Evolutionary conservation across 2,888 invertebrate genomes (phyloP), one percentile per base, ranked within the genome.

Genomic region (Acrobasis consociella): DNA sequence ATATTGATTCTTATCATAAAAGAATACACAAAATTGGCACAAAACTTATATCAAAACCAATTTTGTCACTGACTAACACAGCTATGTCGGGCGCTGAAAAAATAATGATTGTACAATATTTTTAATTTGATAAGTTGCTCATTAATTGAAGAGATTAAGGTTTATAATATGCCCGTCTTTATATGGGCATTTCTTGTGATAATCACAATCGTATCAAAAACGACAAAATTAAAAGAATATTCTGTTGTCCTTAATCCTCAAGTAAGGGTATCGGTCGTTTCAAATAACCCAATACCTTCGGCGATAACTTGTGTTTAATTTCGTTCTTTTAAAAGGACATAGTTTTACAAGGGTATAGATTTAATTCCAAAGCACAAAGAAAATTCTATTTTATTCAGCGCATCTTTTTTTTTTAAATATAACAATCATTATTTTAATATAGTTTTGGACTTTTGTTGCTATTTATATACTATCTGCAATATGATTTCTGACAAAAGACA

Each of bases 31-130:
- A 56, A 56, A 42, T 56, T 56, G 56, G 56, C 42, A 42, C 39
- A 42, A 13, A 52, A 52, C 52, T 52, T 46, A 46, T 46, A 46
- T 46, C 7, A 46, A 55, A 39, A 39, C 39, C 55, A 55, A 39
- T 39, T 15, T 53, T 38, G 31, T 3, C 15, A 38, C 15, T 51
- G 22, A 17, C 9, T 51, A 13, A 51, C 2, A 3, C 16, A 17
- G 10, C 5, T 51, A 52, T 37, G 53, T 39, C 16, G 15, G 15
- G 38, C 53, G 51, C 22, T 22, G 51, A 52, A n/a, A 37, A 13
- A 13, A 52, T 31, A 31, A 31, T n/a, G 2, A 46, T 13, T 13
- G 11, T 3, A 46, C n/a, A 2, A 13, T 13, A 13, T 46, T 46
- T 46, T 46, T 13, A 46, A 46, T 13, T 13, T 11, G 13, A 46